Conservation (phyloP, 2,113 vertebrate genomes). For the Mugil cephalus region DNA sequence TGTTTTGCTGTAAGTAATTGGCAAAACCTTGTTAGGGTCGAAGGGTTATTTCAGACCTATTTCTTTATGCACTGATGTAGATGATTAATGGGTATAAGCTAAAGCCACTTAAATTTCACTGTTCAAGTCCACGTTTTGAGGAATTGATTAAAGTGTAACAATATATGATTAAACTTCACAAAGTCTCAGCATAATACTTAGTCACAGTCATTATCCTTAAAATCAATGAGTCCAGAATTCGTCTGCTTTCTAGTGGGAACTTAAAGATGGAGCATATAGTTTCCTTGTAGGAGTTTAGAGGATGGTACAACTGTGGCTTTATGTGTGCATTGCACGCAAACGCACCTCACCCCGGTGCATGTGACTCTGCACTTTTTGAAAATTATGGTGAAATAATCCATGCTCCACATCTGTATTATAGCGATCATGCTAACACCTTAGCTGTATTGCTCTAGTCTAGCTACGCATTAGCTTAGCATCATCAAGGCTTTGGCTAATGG, state of each 20-base stretch:
- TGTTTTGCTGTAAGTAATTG: constrained; percentile 42
- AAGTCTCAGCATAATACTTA: constrained; percentile 54
- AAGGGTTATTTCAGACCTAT: constrained; percentile 49
- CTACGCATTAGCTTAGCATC: constrained; percentile 72
- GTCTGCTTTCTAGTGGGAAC: constrained; percentile 10
- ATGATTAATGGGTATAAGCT: constrained; percentile 66
- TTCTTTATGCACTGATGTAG: constrained; percentile 57
- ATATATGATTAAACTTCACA: constrained; percentile 66
- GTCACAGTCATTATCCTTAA: constrained; percentile 51
- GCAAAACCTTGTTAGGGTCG: constrained; percentile 35
- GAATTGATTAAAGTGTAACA: constrained; percentile 75
- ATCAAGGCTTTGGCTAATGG: constrained; percentile 75
- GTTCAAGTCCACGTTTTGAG: constrained; percentile 64
- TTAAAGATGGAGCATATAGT: constrained; percentile 15
- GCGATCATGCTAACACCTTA: constrained; percentile 48
- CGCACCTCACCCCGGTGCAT: neutral
- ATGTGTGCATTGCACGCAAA: neutral
- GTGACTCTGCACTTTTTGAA: constrained; percentile 7
- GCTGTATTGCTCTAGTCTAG: constrained; percentile 31
- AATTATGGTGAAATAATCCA: constrained; percentile 30
- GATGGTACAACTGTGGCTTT: constrained; percentile 1
- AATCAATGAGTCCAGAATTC: constrained; percentile 36
- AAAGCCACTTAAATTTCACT: constrained; percentile 59
- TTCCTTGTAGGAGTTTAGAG: constrained; percentile 6
- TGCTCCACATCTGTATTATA: constrained; percentile 25